phyloP scores from a whole-genome alignment of 2,888 invertebrate genomes.

The Pogonocherus hispidulus region DNA sequence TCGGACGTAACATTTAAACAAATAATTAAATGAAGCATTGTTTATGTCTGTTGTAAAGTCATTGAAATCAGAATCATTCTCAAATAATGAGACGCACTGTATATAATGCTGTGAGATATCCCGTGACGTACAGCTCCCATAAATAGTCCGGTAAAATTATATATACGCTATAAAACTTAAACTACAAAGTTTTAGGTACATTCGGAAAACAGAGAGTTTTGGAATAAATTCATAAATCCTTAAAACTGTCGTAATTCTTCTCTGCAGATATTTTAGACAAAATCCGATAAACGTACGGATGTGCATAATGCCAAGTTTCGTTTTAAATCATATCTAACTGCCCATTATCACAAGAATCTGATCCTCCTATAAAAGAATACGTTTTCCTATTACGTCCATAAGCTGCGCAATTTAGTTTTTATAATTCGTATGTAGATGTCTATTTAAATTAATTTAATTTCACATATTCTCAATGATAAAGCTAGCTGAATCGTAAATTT shows the following conservation, averaged over 20 bases:
- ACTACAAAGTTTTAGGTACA: background rate
- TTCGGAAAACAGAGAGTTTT: background rate
- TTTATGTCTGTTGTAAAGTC: no score
- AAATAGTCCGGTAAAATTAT: no score
- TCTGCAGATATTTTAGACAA: background rate
- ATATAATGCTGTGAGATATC: no score
- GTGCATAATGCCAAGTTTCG: background rate
- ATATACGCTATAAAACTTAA: background rate
- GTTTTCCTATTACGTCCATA: background rate
- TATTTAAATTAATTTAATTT: no score
- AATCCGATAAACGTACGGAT: slow-evolving; percentile 4
- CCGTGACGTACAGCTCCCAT: no score
- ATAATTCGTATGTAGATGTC: no score
- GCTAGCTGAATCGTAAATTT: no score
- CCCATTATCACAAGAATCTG: background rate
- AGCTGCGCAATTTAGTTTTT: background rate
- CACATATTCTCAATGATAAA: no score
- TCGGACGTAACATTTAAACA: no score
- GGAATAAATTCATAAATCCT: background rate
- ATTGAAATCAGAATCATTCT: no score
- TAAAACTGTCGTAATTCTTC: background rate
- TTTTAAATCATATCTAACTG: background rate
- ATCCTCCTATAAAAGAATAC: background rate
- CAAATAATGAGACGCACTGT: no score
- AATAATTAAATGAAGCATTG: no score